Percentiles rank a stretch among this genome's conserved stretches.
Evolutionary conservation across 2,888 invertebrate genomes (phyloP).

Genomic region (Panzeria rudis): DNA sequence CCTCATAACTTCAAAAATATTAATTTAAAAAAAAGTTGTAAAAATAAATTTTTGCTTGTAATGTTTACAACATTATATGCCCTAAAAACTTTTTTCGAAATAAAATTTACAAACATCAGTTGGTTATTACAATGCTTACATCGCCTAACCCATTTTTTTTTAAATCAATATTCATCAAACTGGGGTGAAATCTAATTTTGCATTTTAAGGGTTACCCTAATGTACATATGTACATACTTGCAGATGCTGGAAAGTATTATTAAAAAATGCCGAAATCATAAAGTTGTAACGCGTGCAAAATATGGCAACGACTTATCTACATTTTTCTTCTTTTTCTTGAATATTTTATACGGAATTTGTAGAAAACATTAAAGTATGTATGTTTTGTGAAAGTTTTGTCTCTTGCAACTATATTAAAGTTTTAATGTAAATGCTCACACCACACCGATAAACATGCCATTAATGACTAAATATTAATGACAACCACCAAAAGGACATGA

Average conservation of each 20-base stretch:
- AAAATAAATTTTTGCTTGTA: too few species aligned
- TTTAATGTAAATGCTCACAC: slow-evolving; percentile 46
- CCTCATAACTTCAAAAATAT: too few species aligned
- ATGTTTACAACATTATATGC: too few species aligned
- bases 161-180: too few species aligned
- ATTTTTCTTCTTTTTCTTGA: not conserved
- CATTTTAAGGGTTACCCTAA: too few species aligned
- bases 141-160: too few species aligned
- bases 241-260: slow-evolving; percentile 65
- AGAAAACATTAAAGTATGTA: not conserved
- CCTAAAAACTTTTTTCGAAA: too few species aligned
- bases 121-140: too few species aligned
- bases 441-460: slow-evolving; percentile 29
- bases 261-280: slow-evolving; percentile 36
- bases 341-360: not conserved
- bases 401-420: slow-evolving; percentile 58
- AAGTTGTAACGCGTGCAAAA: slow-evolving; percentile 59
- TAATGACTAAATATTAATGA: not conserved
- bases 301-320: slow-evolving; percentile 26
- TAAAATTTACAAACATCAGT: too few species aligned
- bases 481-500: not conserved
- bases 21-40: too few species aligned
- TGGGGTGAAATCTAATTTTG: too few species aligned
- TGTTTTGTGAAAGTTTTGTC: slow-evolving; percentile 14
- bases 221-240: slow-evolving; percentile 9